Evolutionary conservation across 1,140 invertebrate genomes (phyloP).

Genomic region (Centruroides sculpturatus): DNA sequence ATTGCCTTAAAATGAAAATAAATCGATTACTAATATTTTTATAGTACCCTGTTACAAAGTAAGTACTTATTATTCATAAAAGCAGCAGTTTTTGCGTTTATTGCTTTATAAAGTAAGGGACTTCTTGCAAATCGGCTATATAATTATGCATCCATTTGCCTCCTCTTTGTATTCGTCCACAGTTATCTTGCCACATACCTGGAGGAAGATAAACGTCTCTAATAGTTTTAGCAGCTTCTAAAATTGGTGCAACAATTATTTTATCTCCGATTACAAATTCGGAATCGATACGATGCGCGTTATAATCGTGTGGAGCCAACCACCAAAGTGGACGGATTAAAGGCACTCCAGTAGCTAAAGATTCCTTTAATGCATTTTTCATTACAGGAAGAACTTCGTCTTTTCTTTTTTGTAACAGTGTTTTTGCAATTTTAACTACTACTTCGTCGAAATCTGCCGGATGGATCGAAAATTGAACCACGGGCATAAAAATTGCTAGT

Average conservation of each 20-base stretch:
- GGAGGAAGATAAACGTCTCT: conserved; percentile 66
- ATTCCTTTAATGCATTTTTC: conserved; percentile 48
- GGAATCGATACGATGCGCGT: conserved; percentile 60
- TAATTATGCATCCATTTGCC: conserved; percentile 80
- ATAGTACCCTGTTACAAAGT: too few relatives aligned
- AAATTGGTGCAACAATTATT: conserved; percentile 74
- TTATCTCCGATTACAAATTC: conserved; percentile 84
- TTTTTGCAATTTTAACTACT: conserved; percentile 58
- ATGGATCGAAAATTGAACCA: conserved; percentile 76
- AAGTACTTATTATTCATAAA: too few relatives aligned
- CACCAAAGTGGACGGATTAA: conserved; percentile 85
- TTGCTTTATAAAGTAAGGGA: conserved; percentile 53
- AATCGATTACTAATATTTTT: too few relatives aligned
- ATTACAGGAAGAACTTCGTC: conserved; percentile 55
- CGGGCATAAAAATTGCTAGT: conserved; percentile 76
- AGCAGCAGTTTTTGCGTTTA: too few relatives aligned
- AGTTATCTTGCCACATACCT: conserved; percentile 76
- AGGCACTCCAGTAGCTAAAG: conserved; percentile 59
- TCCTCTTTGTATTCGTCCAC: conserved; percentile 64
- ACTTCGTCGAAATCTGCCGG: conserved; percentile 71
- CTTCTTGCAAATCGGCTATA: conserved; percentile 54
- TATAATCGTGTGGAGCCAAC: conserved; percentile 62
- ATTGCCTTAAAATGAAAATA: too few relatives aligned
- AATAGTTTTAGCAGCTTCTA: conserved; percentile 46
- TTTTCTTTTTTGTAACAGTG: conserved; percentile 54